Base-by-base conservation (phyloP, 2,113 vertebrate species). In the Petroica traversi region DNA sequence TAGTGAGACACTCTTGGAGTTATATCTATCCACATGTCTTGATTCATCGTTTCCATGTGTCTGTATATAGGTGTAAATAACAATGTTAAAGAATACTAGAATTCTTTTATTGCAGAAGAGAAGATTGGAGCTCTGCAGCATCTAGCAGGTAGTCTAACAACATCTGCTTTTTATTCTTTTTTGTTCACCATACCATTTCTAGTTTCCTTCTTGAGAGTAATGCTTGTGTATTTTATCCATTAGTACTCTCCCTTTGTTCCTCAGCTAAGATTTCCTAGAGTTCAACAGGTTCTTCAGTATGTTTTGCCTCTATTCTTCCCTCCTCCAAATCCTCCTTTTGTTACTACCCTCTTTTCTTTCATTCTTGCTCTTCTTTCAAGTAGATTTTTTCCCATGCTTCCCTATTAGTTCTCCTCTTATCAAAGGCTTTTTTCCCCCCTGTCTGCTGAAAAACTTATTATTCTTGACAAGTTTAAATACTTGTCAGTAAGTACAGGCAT, bases 401-500 rank as follows among this genome's bases (percentile, higher is more conserved):
- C 80, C 46, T 57, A n/a, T 22, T 38, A 33, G 12, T 45, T 64
- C 13, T 68, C 72, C 16, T 69, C 19, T 46, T 73, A 36, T 43
- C 25, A 73, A 76, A 88, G 13, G 1, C 1, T 59, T 82, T 81
- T 77, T 16, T 8, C 9, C 7, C 9, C 7, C 26, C 20, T 52
- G 5, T 79, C 19, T 45, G 5, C 12, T 78, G 41, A 43, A 61
- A 68, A 63, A 46, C 16, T 20, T 73, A 68, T 59, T 92, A 15
- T 40, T 61, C 49, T 79, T 92, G 79, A 95, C 72, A 95, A 63
- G 58, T 68, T 92, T 90, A 95, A 94, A 79, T 31, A 73, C 67
- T 85, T 95, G 52, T 81, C 74, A 81, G 52, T 85, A 93, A 82
- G 51, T 46, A 59, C 19, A 75, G 29, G 8, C 74, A 78, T 89